Percentiles rank a stretch among this genome's conserved stretches.
Evolutionary conservation across 2,113 vertebrate species (phyloP).

Genomic region (Pagrus major): DNA sequence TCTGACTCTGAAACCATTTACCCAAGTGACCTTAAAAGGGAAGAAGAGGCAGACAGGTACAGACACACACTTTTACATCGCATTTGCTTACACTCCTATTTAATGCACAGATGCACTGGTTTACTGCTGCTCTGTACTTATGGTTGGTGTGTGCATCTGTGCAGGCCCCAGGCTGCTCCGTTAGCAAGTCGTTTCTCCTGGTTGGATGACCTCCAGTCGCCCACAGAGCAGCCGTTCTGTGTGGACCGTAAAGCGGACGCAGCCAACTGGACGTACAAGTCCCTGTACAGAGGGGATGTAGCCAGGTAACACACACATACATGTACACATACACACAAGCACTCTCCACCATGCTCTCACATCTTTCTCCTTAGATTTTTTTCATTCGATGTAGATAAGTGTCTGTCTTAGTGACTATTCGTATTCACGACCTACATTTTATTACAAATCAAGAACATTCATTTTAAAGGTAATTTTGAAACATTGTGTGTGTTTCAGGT

Average conservation of each 20-base stretch:
- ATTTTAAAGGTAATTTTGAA: neutral
- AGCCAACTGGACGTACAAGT: constrained; percentile 97
- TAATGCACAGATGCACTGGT: neutral
- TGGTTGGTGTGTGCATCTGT: constrained; percentile 17
- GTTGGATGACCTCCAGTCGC: constrained; percentile 90
- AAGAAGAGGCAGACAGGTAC: constrained; percentile 62
- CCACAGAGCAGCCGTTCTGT: constrained; percentile 85
- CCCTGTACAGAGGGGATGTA: constrained; percentile 93
- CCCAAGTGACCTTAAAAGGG: constrained; percentile 82
- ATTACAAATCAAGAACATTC: neutral
- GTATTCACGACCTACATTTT: neutral
- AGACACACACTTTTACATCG: neutral
- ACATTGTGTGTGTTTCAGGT: constrained; percentile 80
- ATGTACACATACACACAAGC: neutral
- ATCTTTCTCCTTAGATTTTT: neutral
- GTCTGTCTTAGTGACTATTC: neutral
- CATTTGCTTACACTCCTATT: neutral
- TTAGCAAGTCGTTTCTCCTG: constrained; percentile 80
- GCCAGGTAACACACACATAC: constrained; percentile 85
- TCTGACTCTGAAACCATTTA: constrained; percentile 80
- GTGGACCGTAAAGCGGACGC: constrained; percentile 90
- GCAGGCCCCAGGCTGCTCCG: constrained; percentile 61
- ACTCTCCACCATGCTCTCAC: neutral
- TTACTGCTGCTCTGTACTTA: neutral
- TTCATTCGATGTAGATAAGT: neutral